These are phyloP conservation scores for Hemicordylus capensis DNA, from an alignment of 2,113 vertebrate species.

Conservation along the genomic window DNA sequence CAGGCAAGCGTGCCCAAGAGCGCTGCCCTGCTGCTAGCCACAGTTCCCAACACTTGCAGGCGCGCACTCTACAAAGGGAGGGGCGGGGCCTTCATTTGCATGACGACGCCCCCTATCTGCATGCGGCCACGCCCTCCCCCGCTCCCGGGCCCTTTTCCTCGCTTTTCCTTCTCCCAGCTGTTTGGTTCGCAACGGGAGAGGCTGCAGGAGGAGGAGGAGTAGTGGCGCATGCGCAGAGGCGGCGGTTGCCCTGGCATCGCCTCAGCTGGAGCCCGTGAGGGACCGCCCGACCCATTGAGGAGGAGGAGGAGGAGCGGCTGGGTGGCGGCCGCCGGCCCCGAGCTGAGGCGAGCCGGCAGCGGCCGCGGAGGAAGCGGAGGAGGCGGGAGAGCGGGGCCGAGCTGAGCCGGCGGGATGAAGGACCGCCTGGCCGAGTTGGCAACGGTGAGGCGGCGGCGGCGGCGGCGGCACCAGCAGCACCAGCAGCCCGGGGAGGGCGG, in stretches of 20 bases:
- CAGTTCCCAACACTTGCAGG: too few relatives aligned
- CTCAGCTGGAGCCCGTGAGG: background rate
- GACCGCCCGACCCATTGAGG: too few relatives aligned
- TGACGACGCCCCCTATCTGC: background rate
- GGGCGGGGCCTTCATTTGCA: background rate
- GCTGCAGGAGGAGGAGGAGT: background rate
- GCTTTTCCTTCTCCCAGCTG: background rate
- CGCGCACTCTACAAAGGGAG: too few relatives aligned
- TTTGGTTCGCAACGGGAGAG: background rate
- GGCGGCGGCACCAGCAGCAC: too few relatives aligned
- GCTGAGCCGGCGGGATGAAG: slow-evolving; percentile 78
- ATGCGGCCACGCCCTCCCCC: background rate
- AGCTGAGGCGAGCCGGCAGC: too few relatives aligned
- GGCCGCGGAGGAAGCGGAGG: background rate
- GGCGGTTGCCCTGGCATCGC: slow-evolving; percentile 69
- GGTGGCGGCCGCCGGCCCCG: too few relatives aligned
- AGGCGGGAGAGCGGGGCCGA: background rate
- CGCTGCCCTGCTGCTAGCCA: too few relatives aligned
- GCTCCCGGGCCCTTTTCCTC: background rate
- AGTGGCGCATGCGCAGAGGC: slow-evolving; percentile 50
- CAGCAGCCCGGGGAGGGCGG: background rate
- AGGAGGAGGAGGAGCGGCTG: slow-evolving; percentile 8
- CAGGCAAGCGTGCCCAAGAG: too few relatives aligned
- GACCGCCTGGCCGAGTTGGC: slow-evolving; percentile 88
- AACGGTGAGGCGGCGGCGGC: slow-evolving; percentile 75